Evolutionary conservation across 1,140 invertebrate species (phyloP), one percentile per base, ranked within the genome.

Genomic region (Heliconius congener): DNA sequence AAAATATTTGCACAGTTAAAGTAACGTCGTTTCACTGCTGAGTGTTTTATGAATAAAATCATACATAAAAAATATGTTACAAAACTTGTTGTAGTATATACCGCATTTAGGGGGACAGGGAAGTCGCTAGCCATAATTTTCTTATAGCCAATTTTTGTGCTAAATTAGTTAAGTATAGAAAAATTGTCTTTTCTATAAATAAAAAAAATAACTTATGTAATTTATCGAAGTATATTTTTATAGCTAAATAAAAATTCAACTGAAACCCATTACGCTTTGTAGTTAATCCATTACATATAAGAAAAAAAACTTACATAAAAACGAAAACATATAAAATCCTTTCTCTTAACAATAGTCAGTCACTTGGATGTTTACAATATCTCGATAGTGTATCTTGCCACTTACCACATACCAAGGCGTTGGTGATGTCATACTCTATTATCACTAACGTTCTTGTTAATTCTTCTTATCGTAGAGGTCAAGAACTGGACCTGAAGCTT

Each of bases 351-450:
- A 11, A 57, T 23, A 23, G 8, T 13, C 1, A 30, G 27, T 30
- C 11, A 30, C 27, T 30, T 60, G 57, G n/a, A 60, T 66, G 60
- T 66, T 66, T 66, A 66, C 60, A 11, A 30, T 27, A 66, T 66
- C 11, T 66, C 60, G 27, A 66, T 66, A 30, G 60, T 66, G 11
- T 66, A 60, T n/a, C 9, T 23, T 30, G n/a, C 27, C 60, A 66
- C 60, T 66, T 30, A 66, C 23, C 60, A 66, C 60, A 66, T 66
- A 66, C 60, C 60, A 66, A 66, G 60, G 23, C 60, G 60, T 5
- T 6, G 73, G 18, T 74, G 73, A 74, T 52, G 73, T 52, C 73
- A 74, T 74, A 30, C 46, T n/a, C 50, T 73, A 46, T 46, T 73
- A 30, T 50, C 46, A 50, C 46, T 39, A 16, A 30, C 60, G 27